phyloP scores from a whole-genome alignment of 2,113 vertebrate species.

The Zosterops pallidus region DNA sequence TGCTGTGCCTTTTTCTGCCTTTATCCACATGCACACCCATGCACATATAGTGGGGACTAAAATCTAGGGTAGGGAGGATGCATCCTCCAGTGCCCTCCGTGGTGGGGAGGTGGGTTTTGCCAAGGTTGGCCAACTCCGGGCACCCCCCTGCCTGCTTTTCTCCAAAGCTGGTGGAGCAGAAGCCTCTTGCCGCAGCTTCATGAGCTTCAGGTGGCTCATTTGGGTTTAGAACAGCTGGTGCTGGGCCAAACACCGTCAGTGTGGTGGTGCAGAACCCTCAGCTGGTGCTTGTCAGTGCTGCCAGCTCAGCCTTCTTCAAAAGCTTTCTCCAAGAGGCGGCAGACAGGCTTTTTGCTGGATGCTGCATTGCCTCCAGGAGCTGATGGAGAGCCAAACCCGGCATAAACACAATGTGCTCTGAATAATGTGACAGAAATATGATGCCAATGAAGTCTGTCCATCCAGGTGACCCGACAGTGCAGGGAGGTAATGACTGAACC shows the following conservation, averaged over 20 bases:
- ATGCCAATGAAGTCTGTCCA: background rate
- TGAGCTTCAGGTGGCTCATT: background rate
- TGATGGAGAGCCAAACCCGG: background rate
- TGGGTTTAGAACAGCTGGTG: background rate
- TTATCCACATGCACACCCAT: background rate
- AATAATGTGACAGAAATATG: background rate
- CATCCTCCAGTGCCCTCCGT: too few relatives aligned
- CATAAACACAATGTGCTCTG: background rate
- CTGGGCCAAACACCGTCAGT: rapidly evolving
- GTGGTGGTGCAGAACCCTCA: background rate
- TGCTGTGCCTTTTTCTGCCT: background rate
- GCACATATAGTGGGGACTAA: rapidly evolving
- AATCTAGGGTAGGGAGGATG: rapidly evolving
- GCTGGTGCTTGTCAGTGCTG: rapidly evolving
- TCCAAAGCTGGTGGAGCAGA: background rate
- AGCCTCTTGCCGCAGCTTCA: background rate
- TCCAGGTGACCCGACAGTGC: background rate
- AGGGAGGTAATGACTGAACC: background rate
- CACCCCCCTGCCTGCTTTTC: background rate
- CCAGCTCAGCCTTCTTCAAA: background rate
- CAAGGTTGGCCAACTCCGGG: rapidly evolving
- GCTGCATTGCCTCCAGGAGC: background rate
- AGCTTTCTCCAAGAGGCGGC: background rate
- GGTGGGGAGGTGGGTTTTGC: background rate
- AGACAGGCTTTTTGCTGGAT: background rate